Base-by-base conservation (phyloP, 1,140 invertebrate species). In the Cecropterus lyciades region DNA sequence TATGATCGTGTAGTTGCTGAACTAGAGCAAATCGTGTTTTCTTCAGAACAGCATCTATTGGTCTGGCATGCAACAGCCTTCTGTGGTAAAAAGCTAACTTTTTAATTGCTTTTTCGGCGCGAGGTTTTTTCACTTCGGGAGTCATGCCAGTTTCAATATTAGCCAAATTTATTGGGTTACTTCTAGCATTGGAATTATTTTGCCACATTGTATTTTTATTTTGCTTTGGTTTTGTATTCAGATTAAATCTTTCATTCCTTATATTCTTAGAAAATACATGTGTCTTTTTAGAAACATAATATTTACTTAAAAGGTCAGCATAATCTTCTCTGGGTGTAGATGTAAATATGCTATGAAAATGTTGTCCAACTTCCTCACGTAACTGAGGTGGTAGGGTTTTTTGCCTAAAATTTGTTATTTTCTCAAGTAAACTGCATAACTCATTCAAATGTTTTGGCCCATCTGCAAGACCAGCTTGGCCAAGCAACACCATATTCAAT, bases 401-500 rank as follows among this genome's bases (percentile, higher is more conserved):
- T 14, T 91, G 78, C 53, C 80, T 84, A 11, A 79, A 84, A 13
- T 89, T 85, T 0, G 84, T 73, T 1, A 94, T 72, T 45, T 85
- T 88, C 24, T 89, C 81, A 16, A 93, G 80, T 20, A 93, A 73
- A 1, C 73, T 52, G 42, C 91, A 57, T 16, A 94, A 68, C 66
- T 92, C 85, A n/a, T 75, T 86, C 14, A 93, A 65, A 73, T 93
- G 92, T 48, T 79, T 79, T 4, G 75, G 75, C n/a, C 93, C 93
- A 69, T 93, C 90, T 0, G 81, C 73, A 9, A 94, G 84, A 2
- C 93, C 93, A 0, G 92, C 93, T 76, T 93, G 93, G 0, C 93
- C 93, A 3, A 94, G 68, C 2, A 94, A 68, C 20, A 94, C 85
- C 89, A 93, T 94, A 66, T 94, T 94, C 0, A 94, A 56, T 79